phyloP scores from a whole-genome alignment of 2,888 invertebrate species.

The Elaeidobius kamerunicus region DNA sequence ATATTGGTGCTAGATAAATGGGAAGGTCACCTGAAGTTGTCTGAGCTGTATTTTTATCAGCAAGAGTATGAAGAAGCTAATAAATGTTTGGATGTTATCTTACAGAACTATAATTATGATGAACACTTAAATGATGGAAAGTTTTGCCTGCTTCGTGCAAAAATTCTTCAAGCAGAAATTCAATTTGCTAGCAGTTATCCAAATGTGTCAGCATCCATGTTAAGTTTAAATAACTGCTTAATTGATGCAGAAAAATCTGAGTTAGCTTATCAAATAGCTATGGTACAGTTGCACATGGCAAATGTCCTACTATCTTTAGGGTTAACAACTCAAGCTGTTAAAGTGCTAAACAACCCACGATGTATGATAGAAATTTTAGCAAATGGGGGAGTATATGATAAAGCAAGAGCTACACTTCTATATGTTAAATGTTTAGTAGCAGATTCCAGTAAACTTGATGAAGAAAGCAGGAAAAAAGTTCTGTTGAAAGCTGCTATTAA shows the following conservation, averaged over 20 bases:
- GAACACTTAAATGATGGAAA: conserved; percentile 40
- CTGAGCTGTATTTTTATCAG: conserved; percentile 57
- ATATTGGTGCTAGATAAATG: conserved; percentile 64
- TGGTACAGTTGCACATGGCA: conserved; percentile 76
- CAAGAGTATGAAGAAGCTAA: conserved; percentile 50
- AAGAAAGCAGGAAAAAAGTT: conserved; percentile 53
- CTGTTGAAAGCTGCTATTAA: conserved; percentile 59
- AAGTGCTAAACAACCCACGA: conserved; percentile 55
- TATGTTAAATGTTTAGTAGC: conserved; percentile 78
- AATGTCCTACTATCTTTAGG: conserved; percentile 65
- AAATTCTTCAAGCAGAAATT: conserved; percentile 67
- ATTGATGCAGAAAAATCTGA: conserved; percentile 71
- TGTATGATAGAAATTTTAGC: conserved; percentile 58
- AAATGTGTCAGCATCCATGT: conserved; percentile 47
- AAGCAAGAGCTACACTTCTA: conserved; percentile 71
- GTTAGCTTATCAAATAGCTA: conserved; percentile 71
- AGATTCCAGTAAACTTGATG: conserved; percentile 52
- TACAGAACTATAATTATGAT: conserved; percentile 25
- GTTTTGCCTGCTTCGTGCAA: conserved; percentile 53
- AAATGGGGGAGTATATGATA: conserved; percentile 79
- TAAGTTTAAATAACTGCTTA: conserved; percentile 65
- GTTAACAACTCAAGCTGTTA: conserved; percentile 72
- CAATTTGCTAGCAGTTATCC: conserved; percentile 54
- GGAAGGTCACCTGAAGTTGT: conserved; percentile 61
- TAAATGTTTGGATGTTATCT: conserved; percentile 52